phyloP scores from a whole-genome alignment of 2,888 invertebrate species.

The Crematogaster levior region DNA sequence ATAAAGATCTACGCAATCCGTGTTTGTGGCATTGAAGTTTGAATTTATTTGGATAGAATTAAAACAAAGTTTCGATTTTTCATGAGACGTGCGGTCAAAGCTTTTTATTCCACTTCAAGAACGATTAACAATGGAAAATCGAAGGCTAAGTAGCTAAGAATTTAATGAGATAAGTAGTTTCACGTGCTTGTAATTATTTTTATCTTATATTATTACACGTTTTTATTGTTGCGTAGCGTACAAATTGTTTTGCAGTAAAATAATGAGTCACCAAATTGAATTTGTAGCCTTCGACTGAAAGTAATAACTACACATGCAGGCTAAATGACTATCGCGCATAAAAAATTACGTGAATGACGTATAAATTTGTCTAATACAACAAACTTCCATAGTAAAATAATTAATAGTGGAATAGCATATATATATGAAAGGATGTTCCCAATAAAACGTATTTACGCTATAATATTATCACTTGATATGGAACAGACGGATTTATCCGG shows the following conservation, averaged over 20 bases:
- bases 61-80: not conserved
- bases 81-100: not conserved
- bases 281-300: not conserved
- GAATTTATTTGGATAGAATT: constrained; percentile 32
- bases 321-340: not conserved
- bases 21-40: not conserved
- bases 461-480: not conserved
- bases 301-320: not conserved
- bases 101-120: not conserved
- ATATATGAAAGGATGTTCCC: not conserved
- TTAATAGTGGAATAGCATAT: not conserved
- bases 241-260: not conserved
- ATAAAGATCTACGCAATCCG: not conserved
- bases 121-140: not conserved
- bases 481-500: not conserved
- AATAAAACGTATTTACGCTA: not conserved
- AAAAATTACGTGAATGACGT: not conserved
- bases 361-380: not conserved
- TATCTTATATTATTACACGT: too few species aligned
- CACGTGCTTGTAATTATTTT: too few species aligned
- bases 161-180: too few species aligned
- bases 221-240: not conserved
- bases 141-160: too few species aligned
- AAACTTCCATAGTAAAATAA: not conserved
- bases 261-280: not conserved